Evolutionary conservation across 2,888 invertebrate species (phyloP).

Genomic region (Cantharis nigra): DNA sequence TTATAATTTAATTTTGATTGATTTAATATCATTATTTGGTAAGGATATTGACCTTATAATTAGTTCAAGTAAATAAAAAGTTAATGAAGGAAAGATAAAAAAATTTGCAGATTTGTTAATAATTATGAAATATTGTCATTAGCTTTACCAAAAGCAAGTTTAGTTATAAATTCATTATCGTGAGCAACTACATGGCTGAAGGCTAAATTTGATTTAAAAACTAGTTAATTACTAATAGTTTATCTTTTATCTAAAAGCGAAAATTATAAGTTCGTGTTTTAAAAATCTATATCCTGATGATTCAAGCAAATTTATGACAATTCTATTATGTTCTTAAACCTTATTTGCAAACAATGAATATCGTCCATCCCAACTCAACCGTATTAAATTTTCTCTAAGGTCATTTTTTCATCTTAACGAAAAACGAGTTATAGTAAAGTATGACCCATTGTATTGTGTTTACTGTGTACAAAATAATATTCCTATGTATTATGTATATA

Average conservation of each 20-base stretch:
- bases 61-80: not conserved
- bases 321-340: constrained; percentile 11
- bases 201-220: constrained; percentile 9
- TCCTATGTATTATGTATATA: not conserved
- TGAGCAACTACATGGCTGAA: constrained; percentile 7
- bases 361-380: not conserved
- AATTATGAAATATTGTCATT: constrained; percentile 3
- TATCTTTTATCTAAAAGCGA: constrained; percentile 2
- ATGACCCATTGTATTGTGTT: not conserved
- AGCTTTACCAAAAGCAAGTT: not conserved
- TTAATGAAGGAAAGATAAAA: not conserved
- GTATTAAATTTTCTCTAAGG: constrained; percentile 1
- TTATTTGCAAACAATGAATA: constrained; percentile 23
- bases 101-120: not conserved
- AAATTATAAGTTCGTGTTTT: constrained; percentile 6
- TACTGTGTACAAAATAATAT: not conserved
- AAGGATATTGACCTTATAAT: not conserved
- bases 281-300: constrained; percentile 14
- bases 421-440: not conserved
- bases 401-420: constrained; percentile 3
- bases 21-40: not conserved
- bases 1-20: not conserved
- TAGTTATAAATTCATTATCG: constrained; percentile 2
- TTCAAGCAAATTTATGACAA: constrained; percentile 17
- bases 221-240: constrained; percentile 4